Evolutionary conservation across 23 tunicate genomes (phyloP), one percentile per base, ranked within the genome.

Genomic region (Botrylloides violaceus): DNA sequence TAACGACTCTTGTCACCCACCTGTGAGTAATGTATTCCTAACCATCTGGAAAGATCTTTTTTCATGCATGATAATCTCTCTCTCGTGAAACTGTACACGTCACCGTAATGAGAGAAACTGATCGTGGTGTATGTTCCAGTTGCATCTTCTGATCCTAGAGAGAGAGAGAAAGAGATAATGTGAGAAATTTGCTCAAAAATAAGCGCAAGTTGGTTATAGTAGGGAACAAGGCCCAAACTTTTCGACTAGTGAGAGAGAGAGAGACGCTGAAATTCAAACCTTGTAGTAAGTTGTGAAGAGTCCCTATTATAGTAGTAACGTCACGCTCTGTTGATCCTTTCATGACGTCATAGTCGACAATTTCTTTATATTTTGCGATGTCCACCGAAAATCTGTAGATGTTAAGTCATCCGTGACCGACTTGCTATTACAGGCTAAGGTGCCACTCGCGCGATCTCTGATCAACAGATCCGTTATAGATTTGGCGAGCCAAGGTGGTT

Each of bases 201-300:
- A n/a, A n/a, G n/a, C n/a, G n/a, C n/a, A n/a, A n/a, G n/a, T n/a
- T n/a, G n/a, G n/a, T n/a, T n/a, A n/a, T n/a, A n/a, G n/a, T n/a
- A n/a, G n/a, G n/a, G n/a, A n/a, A n/a, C n/a, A n/a, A n/a, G n/a
- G n/a, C n/a, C n/a, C n/a, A n/a, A n/a, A n/a, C n/a, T n/a, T n/a
- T n/a, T n/a, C n/a, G n/a, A n/a, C n/a, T n/a, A n/a, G n/a, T n/a
- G n/a, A n/a, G n/a, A n/a, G n/a, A n/a, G n/a, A n/a, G n/a, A n/a
- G n/a, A n/a, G n/a, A n/a, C n/a, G n/a, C 53, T 15, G 53, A 7
- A 43, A 43, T 43, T 7, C 53, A 43, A 58, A 88, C 96, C 80
- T 88, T 88, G 96, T 29, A 88, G 64, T 22, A 88, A 68, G 65
- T 88, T 88, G 72, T 88, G 96, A 6, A 88, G 77, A 4, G 96